A percentile compares a stretch with the other conserved stretches of the same genome.
Evolutionary conservation across 2,888 invertebrate species (phyloP).

Genomic region (Tanytarsus gracilentus): DNA sequence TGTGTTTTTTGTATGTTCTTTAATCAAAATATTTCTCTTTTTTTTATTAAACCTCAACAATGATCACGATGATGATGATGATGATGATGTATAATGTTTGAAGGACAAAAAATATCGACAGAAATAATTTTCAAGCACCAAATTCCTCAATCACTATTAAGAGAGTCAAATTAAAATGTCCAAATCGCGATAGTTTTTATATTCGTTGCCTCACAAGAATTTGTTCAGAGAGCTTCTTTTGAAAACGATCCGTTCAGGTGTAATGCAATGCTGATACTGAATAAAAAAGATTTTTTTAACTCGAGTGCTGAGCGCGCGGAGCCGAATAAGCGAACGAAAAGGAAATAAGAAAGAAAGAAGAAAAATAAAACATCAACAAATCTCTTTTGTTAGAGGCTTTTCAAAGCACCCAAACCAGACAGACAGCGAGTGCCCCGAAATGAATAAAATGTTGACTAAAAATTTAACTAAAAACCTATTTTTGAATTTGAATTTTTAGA

Average conservation of each 20-base stretch:
- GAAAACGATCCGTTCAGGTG: conserved; percentile 15
- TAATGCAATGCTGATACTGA: conserved; percentile 20
- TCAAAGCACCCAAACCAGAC: background rate
- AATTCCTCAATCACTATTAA: conserved; percentile 10
- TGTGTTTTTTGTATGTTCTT: background rate
- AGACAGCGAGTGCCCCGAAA: background rate
- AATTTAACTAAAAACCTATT: too few species aligned
- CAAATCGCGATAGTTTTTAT: conserved; percentile 11
- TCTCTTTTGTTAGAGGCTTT: conserved; percentile 13
- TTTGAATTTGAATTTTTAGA: too few species aligned
- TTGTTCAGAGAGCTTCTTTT: background rate
- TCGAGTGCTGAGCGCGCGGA: background rate
- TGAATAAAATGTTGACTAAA: background rate
- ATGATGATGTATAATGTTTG: too few species aligned
- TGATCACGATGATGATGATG: too few species aligned
- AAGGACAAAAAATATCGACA: too few species aligned
- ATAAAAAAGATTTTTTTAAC: conserved; percentile 1
- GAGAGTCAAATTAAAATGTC: conserved; percentile 24
- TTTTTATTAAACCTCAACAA: background rate
- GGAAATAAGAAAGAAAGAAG: background rate
- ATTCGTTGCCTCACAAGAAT: background rate
- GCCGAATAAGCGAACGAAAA: background rate
- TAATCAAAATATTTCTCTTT: background rate
- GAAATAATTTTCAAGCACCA: background rate
- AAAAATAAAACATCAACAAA: conserved; percentile 19